phyloP scores from a whole-genome alignment of 2,888 invertebrate species.

The Luperina nickerlii region DNA sequence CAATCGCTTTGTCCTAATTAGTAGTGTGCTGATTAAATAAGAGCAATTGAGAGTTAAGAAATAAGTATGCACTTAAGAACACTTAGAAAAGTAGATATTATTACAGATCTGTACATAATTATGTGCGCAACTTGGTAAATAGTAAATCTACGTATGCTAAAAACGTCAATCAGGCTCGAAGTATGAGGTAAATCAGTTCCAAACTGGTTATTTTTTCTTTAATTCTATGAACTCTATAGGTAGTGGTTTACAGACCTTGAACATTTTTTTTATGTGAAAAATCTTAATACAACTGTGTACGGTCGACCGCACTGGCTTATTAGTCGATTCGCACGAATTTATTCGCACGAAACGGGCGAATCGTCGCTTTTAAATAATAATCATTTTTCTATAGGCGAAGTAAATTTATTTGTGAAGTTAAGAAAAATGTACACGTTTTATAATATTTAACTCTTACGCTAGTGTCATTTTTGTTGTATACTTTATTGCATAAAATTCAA shows the following conservation, averaged over 20 bases:
- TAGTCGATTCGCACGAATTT: background rate
- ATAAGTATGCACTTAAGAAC: background rate
- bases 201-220: conserved; percentile 38
- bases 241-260: conserved; percentile 7
- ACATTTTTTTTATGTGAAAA: background rate
- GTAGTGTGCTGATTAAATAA: conserved; percentile 24
- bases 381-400: too few species aligned
- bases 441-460: too few species aligned
- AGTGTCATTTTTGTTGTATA: too few species aligned
- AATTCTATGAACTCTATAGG: background rate
- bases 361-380: too few species aligned
- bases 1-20: conserved; percentile 48
- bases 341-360: too few species aligned
- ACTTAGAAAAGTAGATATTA: background rate
- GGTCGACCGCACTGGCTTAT: background rate
- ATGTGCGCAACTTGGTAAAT: background rate
- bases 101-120: background rate
- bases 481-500: too few species aligned
- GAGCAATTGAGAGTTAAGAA: conserved; percentile 24
- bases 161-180: background rate
- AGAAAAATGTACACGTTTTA: too few species aligned
- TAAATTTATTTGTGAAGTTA: too few species aligned
- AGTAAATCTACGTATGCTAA: background rate
- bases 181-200: background rate
- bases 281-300: background rate